Conservation (phyloP, 2,888 invertebrate species). For the Caenorhabditis virilis region DNA sequence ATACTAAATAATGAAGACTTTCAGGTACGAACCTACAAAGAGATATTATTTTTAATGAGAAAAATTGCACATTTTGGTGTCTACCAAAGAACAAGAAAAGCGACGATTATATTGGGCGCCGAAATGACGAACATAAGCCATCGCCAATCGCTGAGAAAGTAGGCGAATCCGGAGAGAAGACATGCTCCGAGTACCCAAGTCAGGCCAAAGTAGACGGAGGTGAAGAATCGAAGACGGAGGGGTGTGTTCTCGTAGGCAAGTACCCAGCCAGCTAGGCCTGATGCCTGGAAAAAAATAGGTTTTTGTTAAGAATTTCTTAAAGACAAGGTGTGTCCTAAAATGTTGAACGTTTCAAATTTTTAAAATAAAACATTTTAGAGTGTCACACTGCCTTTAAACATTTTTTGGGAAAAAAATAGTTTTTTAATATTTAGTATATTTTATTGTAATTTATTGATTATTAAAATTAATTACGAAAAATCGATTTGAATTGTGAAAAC, state of each 20-base stretch:
- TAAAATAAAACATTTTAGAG: no score
- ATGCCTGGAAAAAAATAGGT: no score
- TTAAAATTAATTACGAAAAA: no score
- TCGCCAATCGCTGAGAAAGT: constrained; percentile 47
- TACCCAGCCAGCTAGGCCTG: constrained; percentile 51
- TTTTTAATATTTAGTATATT: no score
- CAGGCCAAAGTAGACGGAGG: constrained; percentile 57
- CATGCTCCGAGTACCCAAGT: constrained; percentile 58
- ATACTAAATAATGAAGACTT: constrained; percentile 49
- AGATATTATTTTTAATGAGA: neutral
- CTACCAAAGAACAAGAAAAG: constrained; percentile 39
- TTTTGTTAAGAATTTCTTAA: no score
- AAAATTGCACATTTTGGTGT: neutral
- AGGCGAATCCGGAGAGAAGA: constrained; percentile 50
- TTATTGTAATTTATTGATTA: no score
- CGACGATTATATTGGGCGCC: constrained; percentile 28
- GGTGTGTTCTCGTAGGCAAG: constrained; percentile 60
- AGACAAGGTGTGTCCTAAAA: no score
- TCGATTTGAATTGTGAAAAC: no score
- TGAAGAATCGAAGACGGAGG: constrained; percentile 52
- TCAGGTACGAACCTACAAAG: constrained; percentile 48
- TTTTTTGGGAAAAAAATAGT: no score
- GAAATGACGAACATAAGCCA: constrained; percentile 40
- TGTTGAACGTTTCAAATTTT: no score
- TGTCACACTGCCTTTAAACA: no score